Evolutionary conservation across 2,888 invertebrate species (phyloP), one percentile per base, ranked within the genome.

Genomic region (Philopedon plagiatum): DNA sequence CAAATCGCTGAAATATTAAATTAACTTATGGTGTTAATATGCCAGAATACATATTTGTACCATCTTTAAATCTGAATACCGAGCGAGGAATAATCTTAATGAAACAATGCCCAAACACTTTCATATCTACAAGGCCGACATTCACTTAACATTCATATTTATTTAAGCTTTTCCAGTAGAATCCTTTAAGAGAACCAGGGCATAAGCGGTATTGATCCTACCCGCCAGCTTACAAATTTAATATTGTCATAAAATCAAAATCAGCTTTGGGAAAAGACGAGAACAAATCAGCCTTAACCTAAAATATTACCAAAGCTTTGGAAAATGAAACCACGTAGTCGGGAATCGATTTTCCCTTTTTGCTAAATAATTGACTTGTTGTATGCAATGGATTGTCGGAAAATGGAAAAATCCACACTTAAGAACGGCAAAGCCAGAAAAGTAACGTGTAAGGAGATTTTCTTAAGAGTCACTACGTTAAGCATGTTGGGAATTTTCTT

Each of bases 201-300:
- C 26, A 51, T 51, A 51, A 51, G 13, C 26, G 13, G 5, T 26
- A 13, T 7, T 0, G 2, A 9, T 2, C 19, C 13, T 44, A 19
- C 21, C 29, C 5, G 15, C 7, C 26, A 26, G 29, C 13, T 26
- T 26, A 51, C 13, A 26, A 15, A 26, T 51, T 51, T 19, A 51
- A 13, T 7, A 51, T 26, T 51, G 26, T 26, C 26, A 39, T 23
- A 58, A 58, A 58, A 58, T 37, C 37, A 58, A 57, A 58, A 58
- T 11, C 39, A 39, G 39, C 58, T 58, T 56, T 56, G 23, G 18
- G 19, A 32, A 51, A 51, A 0, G 32, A 19, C 56, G 34, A 13
- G 23, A 58, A 39, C 23, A 19, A 21, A 23, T 39, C 8, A 13
- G 8, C 21, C n/a, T 18, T 11, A 18, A n/a, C 21, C n/a, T 9